These are phyloP conservation scores for Caenorhabditis sinica DNA, from an alignment of 2,888 invertebrate genomes.

Conservation along the genomic window DNA sequence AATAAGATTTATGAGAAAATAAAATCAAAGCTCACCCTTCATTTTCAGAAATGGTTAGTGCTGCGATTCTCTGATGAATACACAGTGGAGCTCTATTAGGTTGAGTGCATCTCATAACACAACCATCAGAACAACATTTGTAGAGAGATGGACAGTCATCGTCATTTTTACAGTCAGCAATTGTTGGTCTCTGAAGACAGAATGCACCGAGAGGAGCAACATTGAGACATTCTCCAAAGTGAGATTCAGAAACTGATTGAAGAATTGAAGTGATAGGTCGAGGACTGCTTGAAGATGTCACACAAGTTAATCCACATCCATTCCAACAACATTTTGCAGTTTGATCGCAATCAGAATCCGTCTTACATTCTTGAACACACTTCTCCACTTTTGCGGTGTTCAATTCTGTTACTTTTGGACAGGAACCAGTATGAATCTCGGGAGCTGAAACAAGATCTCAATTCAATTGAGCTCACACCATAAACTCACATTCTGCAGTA, in stretches of 20 bases:
- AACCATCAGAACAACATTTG: slow-evolving; percentile 82
- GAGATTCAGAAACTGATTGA: slow-evolving; percentile 34
- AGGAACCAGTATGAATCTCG: slow-evolving; percentile 67
- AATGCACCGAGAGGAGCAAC: slow-evolving; percentile 68
- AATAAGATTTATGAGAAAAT: background rate
- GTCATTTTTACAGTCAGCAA: slow-evolving; percentile 73
- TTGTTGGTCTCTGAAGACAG: slow-evolving; percentile 66
- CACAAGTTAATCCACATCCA: slow-evolving; percentile 80
- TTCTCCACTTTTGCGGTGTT: slow-evolving; percentile 59
- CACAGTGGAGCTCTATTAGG: slow-evolving; percentile 69
- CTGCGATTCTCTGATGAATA: slow-evolving; percentile 62
- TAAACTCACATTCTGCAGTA: slow-evolving; percentile 67
- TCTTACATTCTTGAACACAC: slow-evolving; percentile 72
- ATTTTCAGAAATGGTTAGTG: slow-evolving; percentile 27
- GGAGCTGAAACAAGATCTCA: slow-evolving; percentile 17
- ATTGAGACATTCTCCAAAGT: slow-evolving; percentile 68
- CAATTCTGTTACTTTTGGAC: slow-evolving; percentile 70
- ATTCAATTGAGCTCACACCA: background rate
- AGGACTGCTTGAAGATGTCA: background rate
- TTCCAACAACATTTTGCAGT: slow-evolving; percentile 81
- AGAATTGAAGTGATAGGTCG: slow-evolving; percentile 34
- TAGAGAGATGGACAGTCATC: slow-evolving; percentile 75
- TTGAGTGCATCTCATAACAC: slow-evolving; percentile 74
- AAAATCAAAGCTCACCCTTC: background rate
- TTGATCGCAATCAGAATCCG: slow-evolving; percentile 75